Base-by-base conservation (phyloP, 2,888 invertebrate genomes). In the Petrolisthes manimaculis region DNA sequence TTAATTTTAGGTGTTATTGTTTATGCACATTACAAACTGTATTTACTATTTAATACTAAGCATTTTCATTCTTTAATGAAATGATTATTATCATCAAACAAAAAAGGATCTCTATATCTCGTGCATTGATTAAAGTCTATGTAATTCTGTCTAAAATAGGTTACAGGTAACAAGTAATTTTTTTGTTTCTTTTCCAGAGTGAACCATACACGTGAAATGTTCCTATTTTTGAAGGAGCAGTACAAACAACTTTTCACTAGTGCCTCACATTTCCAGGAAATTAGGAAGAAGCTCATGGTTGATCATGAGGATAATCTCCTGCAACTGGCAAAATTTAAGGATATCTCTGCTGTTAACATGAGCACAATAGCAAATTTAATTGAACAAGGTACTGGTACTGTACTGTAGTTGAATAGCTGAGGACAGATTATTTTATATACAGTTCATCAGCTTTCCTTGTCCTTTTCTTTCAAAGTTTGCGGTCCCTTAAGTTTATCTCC, bases 131-230 rank as follows among this genome's bases (percentile, higher is more conserved):
- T 67, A 14, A 1, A 67, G 67, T 67, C 18, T 67, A 14, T 67
- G 67, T 67, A 18, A 12, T 67, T 75, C 37, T 18, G 12, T 75
- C 18, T 75, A 14, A 75, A 12, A 3, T 37, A 12, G 14, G 5
- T 37, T 51, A 51, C 12, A 51, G 55, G 3, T 81, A 61, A 21
- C 24, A 18, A 53, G 69, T 18, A 53, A 8, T 53, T 4, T 8
- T 71, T 8, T 14, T 55, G 0, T 37, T 37, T 37, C 2, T 37
- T 61, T 56, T 79, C 54, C 85, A 85, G 85, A 75, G 85, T 85
- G 9, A 67, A 37, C 12, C 79, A 85, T 71, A 79, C 85, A 12
- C 85, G 85, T 9, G 54, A 85, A 9, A 14, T 85, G 51, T 85
- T 85, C 71, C 54, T 67, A 18, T 18, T 54, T 12, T 56, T 85